Evolutionary conservation across 2,888 invertebrate species (phyloP).

Genomic region (Sesamia inferens): DNA sequence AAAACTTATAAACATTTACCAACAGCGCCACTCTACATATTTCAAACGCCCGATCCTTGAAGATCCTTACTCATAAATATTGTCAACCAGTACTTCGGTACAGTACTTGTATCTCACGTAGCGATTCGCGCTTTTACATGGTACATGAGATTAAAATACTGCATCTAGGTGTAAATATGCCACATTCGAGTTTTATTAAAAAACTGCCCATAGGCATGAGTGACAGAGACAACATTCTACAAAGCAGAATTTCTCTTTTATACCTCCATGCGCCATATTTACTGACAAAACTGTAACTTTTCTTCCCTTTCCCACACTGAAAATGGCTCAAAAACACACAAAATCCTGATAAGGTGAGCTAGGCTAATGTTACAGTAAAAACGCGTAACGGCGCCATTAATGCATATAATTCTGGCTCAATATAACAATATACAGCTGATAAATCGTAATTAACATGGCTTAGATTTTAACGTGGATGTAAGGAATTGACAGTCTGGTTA

Average conservation of each 20-base stretch:
- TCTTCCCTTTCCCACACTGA: neutral
- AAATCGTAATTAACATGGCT: constrained; percentile 36
- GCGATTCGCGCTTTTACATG: neutral
- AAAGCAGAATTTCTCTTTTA: neutral
- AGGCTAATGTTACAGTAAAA: neutral
- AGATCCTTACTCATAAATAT: neutral
- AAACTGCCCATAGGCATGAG: neutral
- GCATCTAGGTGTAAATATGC: neutral
- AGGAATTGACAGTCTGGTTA: constrained; percentile 24
- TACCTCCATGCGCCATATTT: neutral
- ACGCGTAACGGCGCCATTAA: neutral
- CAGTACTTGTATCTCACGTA: neutral
- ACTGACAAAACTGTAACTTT: neutral
- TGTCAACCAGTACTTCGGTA: neutral
- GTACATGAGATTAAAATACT: neutral
- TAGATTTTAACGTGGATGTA: constrained; percentile 25
- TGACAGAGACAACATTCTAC: constrained; percentile 1
- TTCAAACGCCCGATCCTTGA: constrained; percentile 2
- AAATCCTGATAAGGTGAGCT: neutral
- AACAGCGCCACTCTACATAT: neutral
- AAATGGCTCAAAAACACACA: neutral
- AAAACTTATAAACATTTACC: neutral
- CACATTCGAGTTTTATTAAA: neutral
- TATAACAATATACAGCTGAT: constrained; percentile 9
- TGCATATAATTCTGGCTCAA: constrained; percentile 1